phyloP scores from a whole-genome alignment of 2,113 vertebrate genomes.

The Ia io region DNA sequence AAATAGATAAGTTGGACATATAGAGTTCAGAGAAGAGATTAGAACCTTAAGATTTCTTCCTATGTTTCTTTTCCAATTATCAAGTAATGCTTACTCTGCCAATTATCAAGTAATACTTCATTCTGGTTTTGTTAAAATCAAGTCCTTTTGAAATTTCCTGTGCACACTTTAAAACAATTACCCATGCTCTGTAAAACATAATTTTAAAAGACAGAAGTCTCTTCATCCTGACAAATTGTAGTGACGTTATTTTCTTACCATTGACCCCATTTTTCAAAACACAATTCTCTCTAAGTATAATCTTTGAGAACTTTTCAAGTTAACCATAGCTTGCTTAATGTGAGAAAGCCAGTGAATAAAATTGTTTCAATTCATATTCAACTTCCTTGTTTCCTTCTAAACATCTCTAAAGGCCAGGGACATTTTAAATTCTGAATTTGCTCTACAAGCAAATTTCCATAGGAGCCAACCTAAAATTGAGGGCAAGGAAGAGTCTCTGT shows the following conservation, averaged over 20 bases:
- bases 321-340: slow-evolving; percentile 48
- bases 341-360: not conserved
- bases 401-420: not conserved
- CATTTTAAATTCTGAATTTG: slow-evolving; percentile 15
- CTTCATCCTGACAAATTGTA: not conserved
- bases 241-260: slow-evolving; percentile 1
- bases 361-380: not conserved
- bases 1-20: not conserved
- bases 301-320: slow-evolving; percentile 30
- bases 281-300: slow-evolving; percentile 5
- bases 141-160: not conserved
- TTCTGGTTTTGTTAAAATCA: slow-evolving; percentile 31
- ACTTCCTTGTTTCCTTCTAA: not conserved
- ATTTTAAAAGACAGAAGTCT: slow-evolving; percentile 10
- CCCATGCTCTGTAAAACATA: not conserved
- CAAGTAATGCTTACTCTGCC: not conserved
- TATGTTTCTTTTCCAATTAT: not conserved
- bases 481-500: not conserved
- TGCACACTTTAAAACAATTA: slow-evolving; percentile 19
- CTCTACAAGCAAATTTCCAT: not conserved
- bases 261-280: slow-evolving; percentile 15
- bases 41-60: not conserved
- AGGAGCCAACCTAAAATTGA: not conserved
- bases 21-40: not conserved
- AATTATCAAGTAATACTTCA: not conserved